A percentile compares a stretch with the other conserved stretches of the same genome.
Evolutionary conservation across 2,797 vertebrate genomes (phyloP).

Genomic region (Anas georgica): DNA sequence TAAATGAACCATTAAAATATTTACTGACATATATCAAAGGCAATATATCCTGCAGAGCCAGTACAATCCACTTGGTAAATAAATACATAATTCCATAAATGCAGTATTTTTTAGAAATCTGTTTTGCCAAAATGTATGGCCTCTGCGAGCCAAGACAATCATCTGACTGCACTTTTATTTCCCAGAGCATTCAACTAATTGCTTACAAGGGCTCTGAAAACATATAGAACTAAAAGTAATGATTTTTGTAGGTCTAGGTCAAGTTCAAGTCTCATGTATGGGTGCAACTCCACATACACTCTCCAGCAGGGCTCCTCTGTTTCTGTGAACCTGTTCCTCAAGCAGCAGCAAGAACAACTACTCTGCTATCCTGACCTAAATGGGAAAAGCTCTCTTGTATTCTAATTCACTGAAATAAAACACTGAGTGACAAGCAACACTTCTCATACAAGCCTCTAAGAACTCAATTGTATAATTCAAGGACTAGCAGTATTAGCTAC

Average conservation of each 20-base stretch:
- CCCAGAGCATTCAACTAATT: background rate
- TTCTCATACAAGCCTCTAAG: background rate
- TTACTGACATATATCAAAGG: background rate
- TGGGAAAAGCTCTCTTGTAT: background rate
- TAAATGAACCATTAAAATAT: slow-evolving; percentile 7
- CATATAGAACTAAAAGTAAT: background rate
- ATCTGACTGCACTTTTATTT: background rate
- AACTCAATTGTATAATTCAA: background rate
- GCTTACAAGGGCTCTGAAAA: background rate
- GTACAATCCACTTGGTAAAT: background rate
- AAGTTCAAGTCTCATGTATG: background rate
- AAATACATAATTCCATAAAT: background rate
- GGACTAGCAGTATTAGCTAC: background rate
- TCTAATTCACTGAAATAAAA: background rate
- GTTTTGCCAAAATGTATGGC: background rate
- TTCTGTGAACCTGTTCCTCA: background rate
- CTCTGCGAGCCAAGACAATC: background rate
- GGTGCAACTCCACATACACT: background rate
- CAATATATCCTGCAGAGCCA: background rate
- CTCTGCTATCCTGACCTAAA: background rate
- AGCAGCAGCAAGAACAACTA: background rate
- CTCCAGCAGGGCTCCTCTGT: background rate
- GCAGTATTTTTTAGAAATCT: background rate
- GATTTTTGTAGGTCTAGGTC: background rate
- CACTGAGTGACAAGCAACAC: background rate